These are phyloP conservation scores for Paracentrotus lividus DNA, from an alignment of 53 echinoderm and acorn worm species.

Conservation along the genomic window DNA sequence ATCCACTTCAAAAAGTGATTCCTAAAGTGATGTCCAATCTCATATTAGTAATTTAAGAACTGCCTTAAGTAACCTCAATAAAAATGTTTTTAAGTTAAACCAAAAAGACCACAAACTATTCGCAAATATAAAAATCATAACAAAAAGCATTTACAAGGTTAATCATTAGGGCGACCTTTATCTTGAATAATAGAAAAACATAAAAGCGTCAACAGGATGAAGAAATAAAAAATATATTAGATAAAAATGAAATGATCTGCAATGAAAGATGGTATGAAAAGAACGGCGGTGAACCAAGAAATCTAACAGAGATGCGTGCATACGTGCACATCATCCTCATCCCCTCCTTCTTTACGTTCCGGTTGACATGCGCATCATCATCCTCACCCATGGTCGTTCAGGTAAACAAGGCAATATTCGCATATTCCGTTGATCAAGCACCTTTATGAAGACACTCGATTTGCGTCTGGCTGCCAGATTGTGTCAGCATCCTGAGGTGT, in stretches of 20 bases:
- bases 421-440: conserved; percentile 13
- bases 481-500: conserved; percentile 86
- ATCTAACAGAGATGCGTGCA: conserved; percentile 46
- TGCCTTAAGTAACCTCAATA: too few species aligned
- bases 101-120: too few species aligned
- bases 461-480: conserved; percentile 65
- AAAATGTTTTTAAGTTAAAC: too few species aligned
- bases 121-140: too few species aligned
- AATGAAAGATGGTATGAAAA: neutral
- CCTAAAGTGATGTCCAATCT: too few species aligned
- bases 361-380: conserved; percentile 40
- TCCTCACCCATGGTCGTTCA: conserved; percentile 34
- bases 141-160: too few species aligned
- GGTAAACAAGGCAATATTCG: conserved; percentile 48
- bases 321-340: conserved; percentile 61
- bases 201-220: conserved; percentile 10
- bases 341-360: neutral
- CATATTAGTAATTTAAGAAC: too few species aligned
- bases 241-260: conserved; percentile 45
- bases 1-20: too few species aligned
- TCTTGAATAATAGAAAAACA: neutral
- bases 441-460: conserved; percentile 66
- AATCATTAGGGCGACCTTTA: too few species aligned
- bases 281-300: neutral
- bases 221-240: neutral